A percentile compares a stretch with the other conserved stretches of the same genome.
phyloP scores from a whole-genome alignment of 2,113 vertebrate species.

The Paracanthobrama guichenoti region DNA sequence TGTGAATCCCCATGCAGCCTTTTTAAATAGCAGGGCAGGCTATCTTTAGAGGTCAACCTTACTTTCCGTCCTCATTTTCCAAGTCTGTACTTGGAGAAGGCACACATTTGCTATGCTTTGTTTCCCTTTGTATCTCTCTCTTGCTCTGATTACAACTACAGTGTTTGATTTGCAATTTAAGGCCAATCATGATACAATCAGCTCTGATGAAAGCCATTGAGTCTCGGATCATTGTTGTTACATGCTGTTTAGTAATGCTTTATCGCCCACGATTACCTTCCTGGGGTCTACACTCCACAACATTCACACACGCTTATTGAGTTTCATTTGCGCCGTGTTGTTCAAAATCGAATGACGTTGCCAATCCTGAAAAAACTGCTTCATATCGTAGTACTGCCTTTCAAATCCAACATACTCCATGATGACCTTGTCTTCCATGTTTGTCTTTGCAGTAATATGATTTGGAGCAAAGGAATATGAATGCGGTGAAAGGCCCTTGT shows the following conservation, averaged over 20 bases:
- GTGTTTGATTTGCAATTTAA: constrained; percentile 60
- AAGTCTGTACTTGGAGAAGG: constrained; percentile 2
- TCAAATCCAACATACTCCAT: constrained; percentile 4
- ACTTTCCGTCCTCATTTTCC: background rate
- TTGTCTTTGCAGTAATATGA: constrained; percentile 30
- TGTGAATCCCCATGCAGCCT: constrained; percentile 19
- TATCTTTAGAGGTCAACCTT: constrained; percentile 48
- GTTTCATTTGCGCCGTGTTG: background rate
- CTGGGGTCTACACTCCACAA: constrained; percentile 31
- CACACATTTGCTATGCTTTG: constrained; percentile 43
- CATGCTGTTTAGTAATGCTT: constrained; percentile 51
- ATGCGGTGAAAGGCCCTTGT: constrained; percentile 30
- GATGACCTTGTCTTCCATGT: background rate
- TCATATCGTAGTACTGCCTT: constrained; percentile 1
- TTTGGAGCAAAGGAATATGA: constrained; percentile 46
- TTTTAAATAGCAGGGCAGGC: constrained; percentile 39
- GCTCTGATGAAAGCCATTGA: constrained; percentile 53
- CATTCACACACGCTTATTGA: constrained; percentile 31
- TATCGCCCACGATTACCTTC: constrained; percentile 47
- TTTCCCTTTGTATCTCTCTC: constrained; percentile 41
- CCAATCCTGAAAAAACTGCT: background rate
- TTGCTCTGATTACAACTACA: constrained; percentile 53
- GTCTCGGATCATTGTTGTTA: constrained; percentile 54
- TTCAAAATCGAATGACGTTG: constrained; percentile 34
- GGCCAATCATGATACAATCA: constrained; percentile 60